phyloP scores from a whole-genome alignment of 2,888 invertebrate species.

The Reticulitermes lucifugus region DNA sequence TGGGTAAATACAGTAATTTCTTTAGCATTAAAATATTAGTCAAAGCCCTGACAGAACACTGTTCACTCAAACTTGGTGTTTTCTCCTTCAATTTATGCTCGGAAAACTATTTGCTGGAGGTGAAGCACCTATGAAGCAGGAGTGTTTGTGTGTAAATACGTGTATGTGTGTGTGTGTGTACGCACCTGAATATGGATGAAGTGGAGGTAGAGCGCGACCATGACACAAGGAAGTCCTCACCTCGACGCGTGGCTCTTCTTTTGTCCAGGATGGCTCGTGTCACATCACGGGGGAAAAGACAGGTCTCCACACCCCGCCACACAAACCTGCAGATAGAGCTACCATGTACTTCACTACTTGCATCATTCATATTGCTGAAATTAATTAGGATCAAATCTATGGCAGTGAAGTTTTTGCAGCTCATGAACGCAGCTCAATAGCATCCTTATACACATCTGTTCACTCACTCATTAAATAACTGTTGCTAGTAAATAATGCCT shows the following conservation, averaged over 20 bases:
- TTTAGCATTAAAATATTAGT: too few relatives aligned
- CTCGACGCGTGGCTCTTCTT: slow-evolving; percentile 55
- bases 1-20: too few relatives aligned
- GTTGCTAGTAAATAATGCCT: too few relatives aligned
- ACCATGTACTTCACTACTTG: not conserved
- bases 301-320: slow-evolving; percentile 75
- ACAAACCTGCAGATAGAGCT: slow-evolving; percentile 69
- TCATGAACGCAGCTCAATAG: too few relatives aligned
- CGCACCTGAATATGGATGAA: slow-evolving; percentile 60
- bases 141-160: not conserved
- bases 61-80: too few relatives aligned
- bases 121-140: slow-evolving; percentile 23
- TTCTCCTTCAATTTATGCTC: not conserved
- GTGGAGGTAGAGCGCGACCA: slow-evolving; percentile 62
- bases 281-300: slow-evolving; percentile 80
- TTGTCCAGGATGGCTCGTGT: slow-evolving; percentile 74
- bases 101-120: slow-evolving; percentile 25
- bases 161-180: slow-evolving; percentile 16
- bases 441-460: too few relatives aligned
- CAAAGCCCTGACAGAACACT: not conserved
- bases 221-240: slow-evolving; percentile 60
- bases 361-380: too few relatives aligned
- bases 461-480: too few relatives aligned
- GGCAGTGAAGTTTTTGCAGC: too few relatives aligned
- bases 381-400: too few relatives aligned